Conservation (phyloP, 2,888 invertebrate species). For the Eutolmus rufibarbis region DNA sequence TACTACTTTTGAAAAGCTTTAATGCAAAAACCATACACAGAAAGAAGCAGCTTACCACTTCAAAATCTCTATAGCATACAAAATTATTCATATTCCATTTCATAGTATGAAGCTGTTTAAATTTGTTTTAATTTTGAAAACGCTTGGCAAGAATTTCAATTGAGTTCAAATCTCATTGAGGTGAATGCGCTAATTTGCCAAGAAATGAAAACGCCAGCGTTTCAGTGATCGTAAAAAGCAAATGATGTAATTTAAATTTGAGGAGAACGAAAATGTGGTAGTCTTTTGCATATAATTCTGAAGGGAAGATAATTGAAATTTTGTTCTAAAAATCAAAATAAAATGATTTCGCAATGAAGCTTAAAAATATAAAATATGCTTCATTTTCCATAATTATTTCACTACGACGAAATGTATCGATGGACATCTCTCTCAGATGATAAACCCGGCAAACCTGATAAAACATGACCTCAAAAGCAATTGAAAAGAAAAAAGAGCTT, state of each 20-base stretch:
- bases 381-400: not conserved
- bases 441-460: not conserved
- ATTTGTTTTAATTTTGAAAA: not conserved
- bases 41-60: no score
- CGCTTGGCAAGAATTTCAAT: not conserved
- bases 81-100: not conserved
- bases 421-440: not conserved
- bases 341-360: not conserved
- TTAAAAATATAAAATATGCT: not conserved
- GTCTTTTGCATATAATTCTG: not conserved
- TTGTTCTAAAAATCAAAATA: not conserved
- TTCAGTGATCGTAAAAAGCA: not conserved
- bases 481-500: not conserved
- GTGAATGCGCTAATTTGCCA: not conserved
- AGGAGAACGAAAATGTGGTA: not conserved
- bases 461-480: not conserved
- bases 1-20: no score
- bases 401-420: not conserved
- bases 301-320: not conserved
- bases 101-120: not conserved
- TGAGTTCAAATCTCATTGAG: not conserved
- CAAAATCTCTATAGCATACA: not conserved
- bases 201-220: not conserved
- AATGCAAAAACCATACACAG: no score
- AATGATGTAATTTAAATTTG: not conserved